Percentiles rank a stretch among this genome's conserved stretches.
phyloP scores from a whole-genome alignment of 1,140 invertebrate genomes.

The Psix sp. region DNA sequence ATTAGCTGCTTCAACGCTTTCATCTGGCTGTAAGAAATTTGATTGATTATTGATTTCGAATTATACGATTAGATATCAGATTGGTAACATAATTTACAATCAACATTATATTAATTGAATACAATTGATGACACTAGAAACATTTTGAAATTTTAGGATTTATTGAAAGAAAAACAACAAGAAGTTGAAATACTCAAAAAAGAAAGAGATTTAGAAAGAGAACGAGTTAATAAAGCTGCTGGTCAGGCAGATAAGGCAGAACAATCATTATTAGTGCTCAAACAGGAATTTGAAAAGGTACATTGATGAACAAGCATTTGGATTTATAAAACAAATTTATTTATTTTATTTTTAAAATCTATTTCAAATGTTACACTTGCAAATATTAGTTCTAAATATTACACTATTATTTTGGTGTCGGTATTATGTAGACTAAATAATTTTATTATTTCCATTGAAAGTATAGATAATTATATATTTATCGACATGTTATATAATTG shows the following conservation, averaged over 20 bases:
- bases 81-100: conserved; percentile 13
- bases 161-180: conserved; percentile 93
- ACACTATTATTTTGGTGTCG: no score
- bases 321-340: conserved; percentile 9
- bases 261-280: conserved; percentile 73
- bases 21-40: no score
- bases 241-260: conserved; percentile 84
- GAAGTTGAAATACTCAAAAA: conserved; percentile 93
- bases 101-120: neutral
- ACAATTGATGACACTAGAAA: neutral
- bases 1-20: no score
- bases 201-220: conserved; percentile 92
- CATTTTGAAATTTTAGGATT: conserved; percentile 81
- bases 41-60: no score
- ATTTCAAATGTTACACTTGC: conserved; percentile 9
- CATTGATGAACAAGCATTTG: no score
- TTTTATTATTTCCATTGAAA: no score
- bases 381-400: conserved; percentile 74
- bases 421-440: no score
- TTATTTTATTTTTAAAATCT: conserved; percentile 12
- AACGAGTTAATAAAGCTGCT: conserved; percentile 82
- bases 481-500: no score
- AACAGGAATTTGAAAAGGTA: conserved; percentile 79
- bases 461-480: no score
- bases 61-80: conserved; percentile 16